Base-by-base conservation (phyloP, 2,888 invertebrate genomes). In the Thereva unica region DNA sequence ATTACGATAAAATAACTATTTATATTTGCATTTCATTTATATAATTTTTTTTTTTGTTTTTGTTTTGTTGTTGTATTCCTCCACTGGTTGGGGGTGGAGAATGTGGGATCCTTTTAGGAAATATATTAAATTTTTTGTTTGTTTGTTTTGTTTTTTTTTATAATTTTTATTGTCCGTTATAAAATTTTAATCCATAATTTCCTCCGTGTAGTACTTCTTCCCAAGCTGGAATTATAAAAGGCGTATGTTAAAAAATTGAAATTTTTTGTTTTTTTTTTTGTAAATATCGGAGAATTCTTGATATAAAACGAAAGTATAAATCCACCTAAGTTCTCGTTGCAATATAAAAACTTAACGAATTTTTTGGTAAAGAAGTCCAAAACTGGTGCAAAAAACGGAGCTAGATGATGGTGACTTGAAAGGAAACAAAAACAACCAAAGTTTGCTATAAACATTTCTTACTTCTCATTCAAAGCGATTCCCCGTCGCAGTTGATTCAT, bases 171-270 rank as follows among this genome's bases (percentile, higher is more conserved):
- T 84, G 83, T 75, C 85, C 86, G 75, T 81, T 84, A 76, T 86
- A 87, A 80, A 84, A 85, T 76, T 84, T 82, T 69, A 85, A 84
- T 76, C 83, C 81, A 74, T 79, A 78, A 68, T 79, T 82, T 75
- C 84, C 83, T 71, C 83, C 83, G 70, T 82, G 83, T 55, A 85
- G 84, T 75, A 89, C 84, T 75, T 89, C 90, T 74, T 89, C 88
- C 91, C 91, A 91, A 66, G 90, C 91, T 91, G 84, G 57, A 83
- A 73, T 72, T 69, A 73, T 72, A 73, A n/a, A 45, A 64, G 66
- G 53, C 47, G 44, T 53, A 67, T 47, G n/a, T 7, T 55, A 44
- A 42, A 35, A 47, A 47, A 47, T 35, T 3, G 40, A 38, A 37
- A 38, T 38, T 38, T 2, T n/a, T 3, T n/a, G 4, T 4, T 8